A percentile compares a stretch with the other conserved stretches of the same genome.
Conservation (phyloP, 1,140 invertebrate genomes). For the Eumaeus atala region DNA sequence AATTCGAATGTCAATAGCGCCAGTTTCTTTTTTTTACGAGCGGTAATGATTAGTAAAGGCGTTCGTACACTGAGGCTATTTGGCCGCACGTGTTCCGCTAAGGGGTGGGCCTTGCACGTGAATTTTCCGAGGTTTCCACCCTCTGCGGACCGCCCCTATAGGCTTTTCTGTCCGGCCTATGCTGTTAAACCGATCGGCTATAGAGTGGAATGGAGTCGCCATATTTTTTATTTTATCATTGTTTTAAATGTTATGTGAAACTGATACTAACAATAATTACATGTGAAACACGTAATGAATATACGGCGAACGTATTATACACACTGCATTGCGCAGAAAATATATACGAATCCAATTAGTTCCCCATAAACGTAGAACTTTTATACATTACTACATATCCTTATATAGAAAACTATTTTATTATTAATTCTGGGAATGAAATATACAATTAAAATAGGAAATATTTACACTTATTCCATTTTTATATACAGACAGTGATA, state of each 20-base stretch:
- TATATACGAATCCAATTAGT: conserved; percentile 10
- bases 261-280: neutral
- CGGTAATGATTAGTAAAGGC: conserved; percentile 66
- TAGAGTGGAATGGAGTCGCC: conserved; percentile 44
- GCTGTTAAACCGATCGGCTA: conserved; percentile 69
- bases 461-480: too few relatives aligned
- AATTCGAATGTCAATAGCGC: conserved; percentile 47
- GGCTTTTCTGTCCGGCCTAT: conserved; percentile 74
- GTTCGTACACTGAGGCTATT: conserved; percentile 62
- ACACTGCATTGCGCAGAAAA: conserved; percentile 2
- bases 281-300: conserved; percentile 4
- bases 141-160: conserved; percentile 71
- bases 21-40: conserved; percentile 52
- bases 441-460: conserved; percentile 24
- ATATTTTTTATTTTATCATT: conserved; percentile 28
- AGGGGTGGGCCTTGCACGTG: conserved; percentile 68
- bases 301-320: neutral
- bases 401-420: conserved; percentile 21
- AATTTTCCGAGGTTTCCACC: conserved; percentile 73
- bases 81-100: conserved; percentile 58
- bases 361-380: conserved; percentile 9
- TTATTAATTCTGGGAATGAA: conserved; percentile 27
- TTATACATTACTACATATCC: conserved; percentile 12
- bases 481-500: conserved; percentile 17
- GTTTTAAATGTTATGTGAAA: conserved; percentile 2